phyloP scores from a whole-genome alignment of 2,797 vertebrate species.

The Spheniscus humboldti region DNA sequence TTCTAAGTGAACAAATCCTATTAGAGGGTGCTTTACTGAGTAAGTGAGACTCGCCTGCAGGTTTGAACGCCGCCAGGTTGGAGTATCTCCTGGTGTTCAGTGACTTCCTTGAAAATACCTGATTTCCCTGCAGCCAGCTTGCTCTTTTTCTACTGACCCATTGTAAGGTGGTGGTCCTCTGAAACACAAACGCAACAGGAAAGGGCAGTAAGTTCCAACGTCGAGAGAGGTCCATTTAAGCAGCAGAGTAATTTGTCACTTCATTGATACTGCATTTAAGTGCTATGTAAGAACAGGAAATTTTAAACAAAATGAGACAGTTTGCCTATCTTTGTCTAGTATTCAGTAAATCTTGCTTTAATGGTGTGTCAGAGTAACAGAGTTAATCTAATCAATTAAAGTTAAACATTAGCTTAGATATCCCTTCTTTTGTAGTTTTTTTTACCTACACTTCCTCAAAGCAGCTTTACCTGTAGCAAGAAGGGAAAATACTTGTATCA shows the following conservation, averaged over 20 bases:
- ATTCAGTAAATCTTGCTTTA: background rate
- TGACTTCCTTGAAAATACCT: background rate
- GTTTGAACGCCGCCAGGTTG: background rate
- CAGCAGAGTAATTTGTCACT: background rate
- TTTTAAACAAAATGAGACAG: background rate
- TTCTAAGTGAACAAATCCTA: background rate
- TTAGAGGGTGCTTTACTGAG: fast-evolving
- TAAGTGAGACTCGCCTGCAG: background rate
- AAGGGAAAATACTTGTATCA: background rate
- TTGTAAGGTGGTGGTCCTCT: background rate
- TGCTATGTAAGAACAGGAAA: background rate
- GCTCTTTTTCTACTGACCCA: background rate
- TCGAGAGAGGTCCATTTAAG: background rate
- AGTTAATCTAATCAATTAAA: background rate
- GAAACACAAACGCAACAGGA: background rate
- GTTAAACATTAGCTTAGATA: background rate
- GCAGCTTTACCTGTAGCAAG: background rate
- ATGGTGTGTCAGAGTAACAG: background rate
- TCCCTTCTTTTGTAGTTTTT: background rate
- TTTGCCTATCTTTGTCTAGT: background rate
- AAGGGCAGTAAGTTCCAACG: background rate
- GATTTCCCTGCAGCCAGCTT: background rate
- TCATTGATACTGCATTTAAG: background rate
- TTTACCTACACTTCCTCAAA: background rate
- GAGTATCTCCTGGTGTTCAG: background rate